Evolutionary conservation across 2,888 invertebrate species (phyloP), one percentile per base, ranked within the genome.

Genomic region (Oscheius sp.): DNA sequence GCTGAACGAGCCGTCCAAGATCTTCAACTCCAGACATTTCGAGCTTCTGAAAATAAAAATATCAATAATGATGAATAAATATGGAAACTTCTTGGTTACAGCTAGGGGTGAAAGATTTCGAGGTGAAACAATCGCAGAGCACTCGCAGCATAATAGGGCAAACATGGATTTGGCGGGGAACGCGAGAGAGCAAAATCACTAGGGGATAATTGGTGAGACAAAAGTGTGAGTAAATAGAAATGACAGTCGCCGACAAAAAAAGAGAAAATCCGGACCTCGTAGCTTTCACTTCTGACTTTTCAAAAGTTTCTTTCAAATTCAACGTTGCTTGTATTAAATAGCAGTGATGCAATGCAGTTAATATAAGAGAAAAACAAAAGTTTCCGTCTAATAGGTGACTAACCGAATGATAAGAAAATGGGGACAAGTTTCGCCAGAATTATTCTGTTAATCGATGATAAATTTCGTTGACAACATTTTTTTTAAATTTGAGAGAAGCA

Each of bases 1-100:
- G 73, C 45, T 70, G 63, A 6, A 69, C 63, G 25, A 69, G 48
- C 29, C 50, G 48, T 42, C 42, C 69, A 12, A 69, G 29, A 63
- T 67, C 67, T n/a, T 46, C 61, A 6, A 61, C 37, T 25, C 25
- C 37, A 25, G 64, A 8, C 64, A 50, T 48, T 1, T 34, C 64
- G 33, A 20, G 8, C 50, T 48, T 37, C 64, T 64, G 27, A 5
- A n/a, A 64, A 45, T 12, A 3, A 48, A 48, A 23, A 48, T 3
- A 6, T 25, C 12, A 48, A 6, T 25, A 23, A 48, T 12, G 12
- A 23, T 3, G 5, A 6, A 45, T 27, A 3, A 23, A 25, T 8
- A 27, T 10, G 3, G 31, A 29, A 42, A 61, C 33, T 34, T 33
- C 55, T 34, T 34, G 17, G n/a, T 31, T 55, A 15, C 20, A 37